phyloP scores from a whole-genome alignment of 2,888 invertebrate species.

The Philereme transversata region DNA sequence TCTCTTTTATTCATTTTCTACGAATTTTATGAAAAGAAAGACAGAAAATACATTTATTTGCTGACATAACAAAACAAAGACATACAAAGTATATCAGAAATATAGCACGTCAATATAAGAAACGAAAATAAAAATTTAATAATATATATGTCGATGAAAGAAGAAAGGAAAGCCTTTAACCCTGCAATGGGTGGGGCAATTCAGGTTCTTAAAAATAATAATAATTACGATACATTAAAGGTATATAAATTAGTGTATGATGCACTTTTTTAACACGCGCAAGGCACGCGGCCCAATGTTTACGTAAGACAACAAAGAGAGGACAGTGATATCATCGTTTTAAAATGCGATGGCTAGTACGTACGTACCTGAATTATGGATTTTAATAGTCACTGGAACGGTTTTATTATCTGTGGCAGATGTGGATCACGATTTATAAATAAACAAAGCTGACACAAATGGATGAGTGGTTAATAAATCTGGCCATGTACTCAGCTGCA shows the following conservation, averaged over 20 bases:
- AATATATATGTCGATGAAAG: no score
- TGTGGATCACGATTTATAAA: conserved; percentile 36
- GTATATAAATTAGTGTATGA: conserved; percentile 17
- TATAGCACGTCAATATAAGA: no score
- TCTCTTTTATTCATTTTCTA: no score
- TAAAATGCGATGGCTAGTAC: conserved; percentile 31
- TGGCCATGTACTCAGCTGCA: conserved; percentile 10
- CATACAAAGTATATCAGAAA: no score
- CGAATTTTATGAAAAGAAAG: no score
- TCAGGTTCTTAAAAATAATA: no score
- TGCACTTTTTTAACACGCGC: conserved; percentile 33
- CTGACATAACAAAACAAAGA: no score
- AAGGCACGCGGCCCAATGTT: conserved; percentile 38
- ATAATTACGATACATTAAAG: no score
- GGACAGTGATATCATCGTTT: conserved; percentile 43
- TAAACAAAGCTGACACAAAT: conserved; percentile 30
- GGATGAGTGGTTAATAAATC: conserved; percentile 24
- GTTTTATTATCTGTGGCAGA: conserved; percentile 23
- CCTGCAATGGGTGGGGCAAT: no score
- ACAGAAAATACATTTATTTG: no score
- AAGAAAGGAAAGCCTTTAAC: no score
- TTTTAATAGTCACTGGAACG: conserved; percentile 32
- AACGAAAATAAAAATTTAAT: no score
- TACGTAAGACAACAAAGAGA: conserved; percentile 43
- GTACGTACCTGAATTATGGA: conserved; percentile 33